phyloP scores from a whole-genome alignment of 2,888 invertebrate species.

The Calameuta pallipes region DNA sequence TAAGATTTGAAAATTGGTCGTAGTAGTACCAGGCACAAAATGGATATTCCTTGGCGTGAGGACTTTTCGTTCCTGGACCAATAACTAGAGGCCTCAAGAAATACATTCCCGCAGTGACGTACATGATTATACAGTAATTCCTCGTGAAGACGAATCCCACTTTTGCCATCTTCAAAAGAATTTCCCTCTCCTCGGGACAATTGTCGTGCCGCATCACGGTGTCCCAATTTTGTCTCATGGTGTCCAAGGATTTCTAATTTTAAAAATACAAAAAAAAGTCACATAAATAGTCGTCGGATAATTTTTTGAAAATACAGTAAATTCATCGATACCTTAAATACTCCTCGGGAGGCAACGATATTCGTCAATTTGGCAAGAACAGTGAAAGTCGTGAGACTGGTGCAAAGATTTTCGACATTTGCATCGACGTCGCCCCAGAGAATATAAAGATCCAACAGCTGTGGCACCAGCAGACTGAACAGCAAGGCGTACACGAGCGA shows the following conservation, averaged over 20 bases:
- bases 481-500: slow-evolving; percentile 3
- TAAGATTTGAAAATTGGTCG: slow-evolving; percentile 25
- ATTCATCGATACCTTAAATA: neutral
- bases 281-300: no score
- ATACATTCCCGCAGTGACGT: slow-evolving; percentile 28
- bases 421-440: slow-evolving; percentile 11
- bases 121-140: slow-evolving; percentile 28
- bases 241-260: slow-evolving; percentile 1
- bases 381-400: slow-evolving; percentile 13
- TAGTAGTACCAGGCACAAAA: slow-evolving; percentile 35
- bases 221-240: slow-evolving; percentile 25
- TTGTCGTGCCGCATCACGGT: slow-evolving; percentile 14
- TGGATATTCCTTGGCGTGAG: slow-evolving; percentile 27
- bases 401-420: slow-evolving; percentile 17
- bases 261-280: no score
- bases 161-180: slow-evolving; percentile 22
- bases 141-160: slow-evolving; percentile 24
- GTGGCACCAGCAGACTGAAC: slow-evolving; percentile 9
- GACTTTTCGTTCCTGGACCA: slow-evolving; percentile 20
- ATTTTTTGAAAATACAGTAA: neutral
- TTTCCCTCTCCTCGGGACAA: slow-evolving; percentile 12
- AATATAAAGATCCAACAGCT: slow-evolving; percentile 13
- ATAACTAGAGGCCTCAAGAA: slow-evolving; percentile 26
- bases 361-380: slow-evolving; percentile 16
- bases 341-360: neutral